Percentiles rank a stretch among this genome's conserved stretches.
Conservation (phyloP, 2,888 invertebrate species). For the Campaea margaritaria region DNA sequence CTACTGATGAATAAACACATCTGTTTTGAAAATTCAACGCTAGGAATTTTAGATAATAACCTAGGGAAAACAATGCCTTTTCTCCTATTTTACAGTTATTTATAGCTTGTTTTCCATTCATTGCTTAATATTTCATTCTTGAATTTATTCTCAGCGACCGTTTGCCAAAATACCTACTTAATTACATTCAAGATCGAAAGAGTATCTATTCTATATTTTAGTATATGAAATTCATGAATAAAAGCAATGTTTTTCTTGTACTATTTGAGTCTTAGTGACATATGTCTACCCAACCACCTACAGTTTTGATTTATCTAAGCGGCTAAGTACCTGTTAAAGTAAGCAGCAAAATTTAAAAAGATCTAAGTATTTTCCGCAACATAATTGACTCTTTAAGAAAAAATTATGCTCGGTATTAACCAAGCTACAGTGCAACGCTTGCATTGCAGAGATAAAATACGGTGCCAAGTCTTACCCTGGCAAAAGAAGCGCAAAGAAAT, state of each 20-base stretch:
- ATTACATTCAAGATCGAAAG: slow-evolving; percentile 22
- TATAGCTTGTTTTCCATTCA: slow-evolving; percentile 34
- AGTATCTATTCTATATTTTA: not conserved
- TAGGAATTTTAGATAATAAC: slow-evolving; percentile 21
- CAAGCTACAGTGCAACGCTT: slow-evolving; percentile 74
- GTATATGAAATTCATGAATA: slow-evolving; percentile 1
- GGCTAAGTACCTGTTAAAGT: not conserved
- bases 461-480: slow-evolving; percentile 79
- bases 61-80: slow-evolving; percentile 15
- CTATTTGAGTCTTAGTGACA: too few species aligned
- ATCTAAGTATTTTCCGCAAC: slow-evolving; percentile 6
- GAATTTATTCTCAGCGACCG: slow-evolving; percentile 18
- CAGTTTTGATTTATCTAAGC: too few species aligned
- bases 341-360: slow-evolving; percentile 12
- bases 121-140: slow-evolving; percentile 26
- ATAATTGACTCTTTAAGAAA: slow-evolving; percentile 52
- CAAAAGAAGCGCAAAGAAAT: slow-evolving; percentile 82
- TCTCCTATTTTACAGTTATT: slow-evolving; percentile 24
- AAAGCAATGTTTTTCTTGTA: too few species aligned
- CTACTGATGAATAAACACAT: slow-evolving; percentile 48
- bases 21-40: slow-evolving; percentile 18
- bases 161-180: slow-evolving; percentile 33
- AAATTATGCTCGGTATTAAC: slow-evolving; percentile 64
- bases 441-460: slow-evolving; percentile 82
- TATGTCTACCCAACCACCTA: not conserved